Conservation (phyloP, 2,888 invertebrate genomes). For the Corythucha ciliata region DNA sequence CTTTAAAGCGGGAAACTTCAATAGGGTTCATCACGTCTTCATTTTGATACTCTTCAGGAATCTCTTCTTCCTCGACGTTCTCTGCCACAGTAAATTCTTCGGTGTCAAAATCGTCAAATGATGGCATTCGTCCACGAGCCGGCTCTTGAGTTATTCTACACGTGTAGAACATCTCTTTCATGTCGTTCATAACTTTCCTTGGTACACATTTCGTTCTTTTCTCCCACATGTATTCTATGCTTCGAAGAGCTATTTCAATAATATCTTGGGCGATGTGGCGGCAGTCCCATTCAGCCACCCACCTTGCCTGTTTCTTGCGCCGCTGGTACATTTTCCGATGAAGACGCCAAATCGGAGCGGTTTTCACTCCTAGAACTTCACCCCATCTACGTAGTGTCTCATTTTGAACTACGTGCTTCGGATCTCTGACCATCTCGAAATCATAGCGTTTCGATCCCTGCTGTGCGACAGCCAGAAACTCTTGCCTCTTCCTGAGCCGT, state of each 20-base stretch:
- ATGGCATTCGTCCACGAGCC: too few relatives aligned
- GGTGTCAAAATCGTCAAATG: slow-evolving; percentile 3
- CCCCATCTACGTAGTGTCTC: slow-evolving; percentile 14
- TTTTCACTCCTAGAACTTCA: slow-evolving; percentile 6
- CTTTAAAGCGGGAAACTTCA: too few relatives aligned
- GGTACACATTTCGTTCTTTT: slow-evolving; percentile 6
- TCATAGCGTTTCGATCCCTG: too few relatives aligned
- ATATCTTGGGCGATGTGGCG: slow-evolving; percentile 19
- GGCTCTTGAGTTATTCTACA: slow-evolving; percentile 4
- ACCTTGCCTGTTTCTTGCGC: background rate
- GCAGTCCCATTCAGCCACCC: slow-evolving; percentile 8
- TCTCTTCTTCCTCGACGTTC: slow-evolving; percentile 9
- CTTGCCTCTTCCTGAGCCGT: too few relatives aligned
- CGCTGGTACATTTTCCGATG: slow-evolving; percentile 14
- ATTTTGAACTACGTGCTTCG: slow-evolving; percentile 10
- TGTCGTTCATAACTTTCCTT: slow-evolving; percentile 19
- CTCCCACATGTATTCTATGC: slow-evolving; percentile 11
- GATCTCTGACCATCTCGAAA: too few relatives aligned
- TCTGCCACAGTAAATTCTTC: slow-evolving; percentile 10
- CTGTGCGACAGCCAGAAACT: too few relatives aligned
- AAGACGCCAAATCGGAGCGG: slow-evolving; percentile 9
- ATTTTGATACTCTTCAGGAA: background rate
- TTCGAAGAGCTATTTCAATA: slow-evolving; percentile 12
- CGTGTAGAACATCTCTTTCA: slow-evolving; percentile 17
- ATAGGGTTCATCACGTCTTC: background rate